Evolutionary conservation across 2,797 vertebrate genomes (phyloP), one percentile per base, ranked within the genome.

Genomic region (Sternarchorhynchus goeldii): DNA sequence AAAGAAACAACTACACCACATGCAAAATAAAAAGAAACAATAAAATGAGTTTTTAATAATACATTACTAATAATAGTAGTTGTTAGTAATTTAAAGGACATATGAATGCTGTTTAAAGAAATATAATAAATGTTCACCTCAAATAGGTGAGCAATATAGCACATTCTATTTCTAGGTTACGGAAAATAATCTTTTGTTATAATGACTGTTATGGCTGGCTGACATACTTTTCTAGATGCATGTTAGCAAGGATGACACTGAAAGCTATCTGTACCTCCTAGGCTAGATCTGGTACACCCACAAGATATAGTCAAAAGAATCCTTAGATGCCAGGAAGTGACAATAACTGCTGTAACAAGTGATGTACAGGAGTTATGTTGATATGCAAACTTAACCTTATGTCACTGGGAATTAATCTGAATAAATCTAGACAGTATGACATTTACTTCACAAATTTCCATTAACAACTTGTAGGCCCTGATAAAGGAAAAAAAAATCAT

Each of bases 311-410:
- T 66, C 69, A 56, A 7, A 10, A 53, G 63, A 45, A 53, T 31
- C 41, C 62, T 56, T 41, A 78, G 20, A 55, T 78, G 50, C 8
- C 80, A 87, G 86, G 86, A 87, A 85, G 58, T 87, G 84, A 84
- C 85, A 87, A 81, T 65, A 67, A 50, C 32, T 56, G 45, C 21
- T 67, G 16, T 55, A 12, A 20, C 6, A 45, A 66, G 69, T 45
- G 31, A 76, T 18, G 16, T 21, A 21, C 25, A 71, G 36, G 73
- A 56, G 63, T 72, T 79, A 56, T 73, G 73, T 60, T 55, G 20
- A 68, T 62, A 67, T 72, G 34, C 58, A 78, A 81, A 60, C 79
- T 56, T 68, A 55, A 57, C 32, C 39, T 31, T 62, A 31, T 41
- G 60, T 32, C 2, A 20, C 12, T 36, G 45, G 17, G 55, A 75